Conservation (phyloP, 2,888 invertebrate species). For the Cheilosia pagana region DNA sequence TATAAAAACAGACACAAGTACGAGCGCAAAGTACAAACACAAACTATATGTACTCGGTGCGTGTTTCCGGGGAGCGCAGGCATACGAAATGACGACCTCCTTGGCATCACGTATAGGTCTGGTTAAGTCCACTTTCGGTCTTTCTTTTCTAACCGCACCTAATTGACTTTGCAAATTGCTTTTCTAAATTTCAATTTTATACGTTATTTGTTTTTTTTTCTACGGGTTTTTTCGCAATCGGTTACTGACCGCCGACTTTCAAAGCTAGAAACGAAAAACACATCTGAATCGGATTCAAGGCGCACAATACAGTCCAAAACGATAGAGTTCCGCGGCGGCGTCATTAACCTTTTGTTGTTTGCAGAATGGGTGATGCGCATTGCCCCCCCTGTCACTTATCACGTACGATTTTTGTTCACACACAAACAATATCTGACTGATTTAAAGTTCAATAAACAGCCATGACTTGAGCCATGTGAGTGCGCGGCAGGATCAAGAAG, state of each 20-base stretch:
- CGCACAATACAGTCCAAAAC: neutral
- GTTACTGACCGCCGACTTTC: conserved; percentile 5
- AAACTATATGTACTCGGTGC: too few species aligned
- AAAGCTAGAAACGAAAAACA: neutral
- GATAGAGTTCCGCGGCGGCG: neutral
- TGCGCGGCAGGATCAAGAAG: neutral
- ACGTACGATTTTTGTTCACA: conserved; percentile 25
- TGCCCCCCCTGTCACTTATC: neutral
- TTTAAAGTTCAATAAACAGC: conserved; percentile 70
- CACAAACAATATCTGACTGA: conserved; percentile 31
- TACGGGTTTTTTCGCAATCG: conserved; percentile 19
- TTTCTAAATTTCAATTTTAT: conserved; percentile 15
- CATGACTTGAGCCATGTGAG: conserved; percentile 55
- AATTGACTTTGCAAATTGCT: conserved; percentile 34
- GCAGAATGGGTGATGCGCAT: conserved; percentile 3
- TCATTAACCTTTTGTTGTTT: conserved; percentile 46
- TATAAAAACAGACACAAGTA: neutral
- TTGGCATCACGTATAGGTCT: conserved; percentile 22
- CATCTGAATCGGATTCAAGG: conserved; percentile 16
- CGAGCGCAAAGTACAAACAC: too few species aligned
- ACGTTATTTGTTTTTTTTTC: neutral
- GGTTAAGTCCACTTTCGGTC: conserved; percentile 29
- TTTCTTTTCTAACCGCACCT: conserved; percentile 14
- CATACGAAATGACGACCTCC: neutral
- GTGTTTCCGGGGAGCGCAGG: neutral